Evolutionary conservation across 2,797 vertebrate genomes (phyloP).

Genomic region (Poecile montanus): DNA sequence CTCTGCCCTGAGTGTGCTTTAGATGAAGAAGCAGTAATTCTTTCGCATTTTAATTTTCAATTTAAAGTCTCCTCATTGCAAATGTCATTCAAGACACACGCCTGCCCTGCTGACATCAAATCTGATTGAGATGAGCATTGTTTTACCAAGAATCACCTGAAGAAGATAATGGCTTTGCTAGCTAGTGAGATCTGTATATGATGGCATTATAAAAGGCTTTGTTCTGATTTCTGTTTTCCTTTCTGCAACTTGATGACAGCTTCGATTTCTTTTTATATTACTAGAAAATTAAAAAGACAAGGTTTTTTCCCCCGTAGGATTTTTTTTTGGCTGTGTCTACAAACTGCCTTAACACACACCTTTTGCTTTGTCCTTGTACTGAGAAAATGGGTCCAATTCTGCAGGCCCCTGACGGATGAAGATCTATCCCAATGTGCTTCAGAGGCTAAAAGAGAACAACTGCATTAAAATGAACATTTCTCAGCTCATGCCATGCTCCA

Average conservation of each 20-base stretch:
- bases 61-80: neutral
- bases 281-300: neutral
- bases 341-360: neutral
- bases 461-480: neutral
- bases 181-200: neutral
- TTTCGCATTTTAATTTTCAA: neutral
- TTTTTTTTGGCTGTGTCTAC: neutral
- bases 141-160: neutral
- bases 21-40: neutral
- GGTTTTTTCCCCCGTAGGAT: neutral
- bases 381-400: neutral
- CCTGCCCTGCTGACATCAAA: neutral
- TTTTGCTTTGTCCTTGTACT: neutral
- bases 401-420: neutral
- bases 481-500: neutral
- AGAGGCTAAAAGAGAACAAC: slow-evolving; percentile 12
- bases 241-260: neutral
- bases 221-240: neutral
- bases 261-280: neutral
- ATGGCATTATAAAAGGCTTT: neutral
- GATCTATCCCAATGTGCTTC: neutral
- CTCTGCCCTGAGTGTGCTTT: neutral
- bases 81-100: neutral
- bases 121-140: neutral
- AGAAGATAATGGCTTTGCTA: neutral